phyloP scores from a whole-genome alignment of 2,113 vertebrate genomes.

The Ciconia maguari region DNA sequence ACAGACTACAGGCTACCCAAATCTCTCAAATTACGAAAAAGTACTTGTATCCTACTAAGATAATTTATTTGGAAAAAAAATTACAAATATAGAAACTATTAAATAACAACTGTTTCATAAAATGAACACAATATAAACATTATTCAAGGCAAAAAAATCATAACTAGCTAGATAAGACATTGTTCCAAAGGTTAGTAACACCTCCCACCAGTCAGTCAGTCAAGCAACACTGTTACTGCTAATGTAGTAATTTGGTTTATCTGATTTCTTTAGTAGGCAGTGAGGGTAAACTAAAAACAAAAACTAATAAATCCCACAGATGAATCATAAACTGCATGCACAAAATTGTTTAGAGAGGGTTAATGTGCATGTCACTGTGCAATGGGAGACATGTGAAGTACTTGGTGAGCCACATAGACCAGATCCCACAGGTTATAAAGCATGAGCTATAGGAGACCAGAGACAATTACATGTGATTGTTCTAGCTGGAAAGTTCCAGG shows the following conservation, averaged over 20 bases:
- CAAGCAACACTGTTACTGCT: background rate
- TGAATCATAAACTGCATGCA: background rate
- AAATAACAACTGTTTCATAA: constrained; percentile 9
- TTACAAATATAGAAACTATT: background rate
- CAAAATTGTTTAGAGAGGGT: background rate
- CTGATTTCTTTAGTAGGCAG: background rate
- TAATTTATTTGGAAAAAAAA: background rate
- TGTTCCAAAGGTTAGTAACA: background rate
- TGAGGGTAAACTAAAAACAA: background rate
- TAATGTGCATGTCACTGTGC: background rate
- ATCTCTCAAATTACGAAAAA: background rate
- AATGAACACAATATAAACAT: constrained; percentile 22
- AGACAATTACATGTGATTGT: background rate
- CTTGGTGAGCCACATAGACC: background rate
- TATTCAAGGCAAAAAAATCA: background rate
- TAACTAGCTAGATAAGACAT: background rate
- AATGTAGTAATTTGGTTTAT: background rate
- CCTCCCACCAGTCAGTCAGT: background rate
- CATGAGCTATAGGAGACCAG: background rate
- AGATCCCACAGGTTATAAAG: background rate
- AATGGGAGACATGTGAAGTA: background rate
- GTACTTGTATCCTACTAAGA: background rate
- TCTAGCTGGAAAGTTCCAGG: background rate
- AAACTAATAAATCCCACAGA: background rate
- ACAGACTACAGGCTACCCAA: background rate